Conservation (phyloP, 2,888 invertebrate species). For the Hemaris fuciformis region DNA sequence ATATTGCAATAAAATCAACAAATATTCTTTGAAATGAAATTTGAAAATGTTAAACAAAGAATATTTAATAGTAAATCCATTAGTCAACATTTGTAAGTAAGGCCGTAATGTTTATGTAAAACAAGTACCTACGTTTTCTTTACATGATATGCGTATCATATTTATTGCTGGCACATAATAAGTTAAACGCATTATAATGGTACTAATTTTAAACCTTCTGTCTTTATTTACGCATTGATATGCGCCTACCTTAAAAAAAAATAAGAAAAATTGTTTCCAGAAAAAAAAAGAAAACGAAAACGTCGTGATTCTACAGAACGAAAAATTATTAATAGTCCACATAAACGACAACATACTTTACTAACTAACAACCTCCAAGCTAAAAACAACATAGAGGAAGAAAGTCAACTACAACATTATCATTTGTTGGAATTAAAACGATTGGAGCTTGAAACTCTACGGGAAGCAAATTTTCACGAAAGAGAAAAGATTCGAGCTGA, state of each 20-base stretch:
- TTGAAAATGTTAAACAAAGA: too few species aligned
- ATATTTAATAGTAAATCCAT: too few species aligned
- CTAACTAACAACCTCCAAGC: not conserved
- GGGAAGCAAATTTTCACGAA: not conserved
- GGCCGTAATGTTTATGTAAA: too few species aligned
- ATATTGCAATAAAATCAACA: too few species aligned
- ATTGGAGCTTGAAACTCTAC: conserved; percentile 1
- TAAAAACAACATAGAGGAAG: not conserved
- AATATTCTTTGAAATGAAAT: too few species aligned
- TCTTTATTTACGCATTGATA: too few species aligned
- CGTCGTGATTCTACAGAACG: not conserved
- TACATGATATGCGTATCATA: too few species aligned
- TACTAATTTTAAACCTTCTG: too few species aligned
- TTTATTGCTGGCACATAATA: too few species aligned
- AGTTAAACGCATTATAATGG: too few species aligned
- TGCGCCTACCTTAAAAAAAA: not conserved
- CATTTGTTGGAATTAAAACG: not conserved
- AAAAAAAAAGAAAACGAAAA: not conserved
- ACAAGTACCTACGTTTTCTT: too few species aligned
- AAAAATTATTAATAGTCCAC: not conserved
- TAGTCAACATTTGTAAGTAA: too few species aligned
- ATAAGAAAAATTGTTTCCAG: not conserved
- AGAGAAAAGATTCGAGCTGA: not conserved
- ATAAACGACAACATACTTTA: not conserved
- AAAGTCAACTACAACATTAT: not conserved